These are phyloP conservation scores for Eriocheir sinensis DNA, from an alignment of 1,140 invertebrate genomes.

Conservation along the genomic window DNA sequence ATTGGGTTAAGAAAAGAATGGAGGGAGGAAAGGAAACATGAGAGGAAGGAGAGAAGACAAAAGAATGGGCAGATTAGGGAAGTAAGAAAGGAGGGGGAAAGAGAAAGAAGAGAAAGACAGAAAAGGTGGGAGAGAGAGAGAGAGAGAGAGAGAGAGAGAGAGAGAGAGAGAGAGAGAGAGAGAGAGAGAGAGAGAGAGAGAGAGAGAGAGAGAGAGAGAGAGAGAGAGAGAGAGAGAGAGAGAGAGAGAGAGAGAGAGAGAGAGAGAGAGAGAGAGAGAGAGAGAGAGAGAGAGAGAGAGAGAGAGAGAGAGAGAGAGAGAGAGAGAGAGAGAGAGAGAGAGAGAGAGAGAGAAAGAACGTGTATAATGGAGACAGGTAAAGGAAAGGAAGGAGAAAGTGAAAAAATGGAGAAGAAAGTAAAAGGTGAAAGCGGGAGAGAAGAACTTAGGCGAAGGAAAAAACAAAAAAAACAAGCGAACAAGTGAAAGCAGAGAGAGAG, in stretches of 20 bases:
- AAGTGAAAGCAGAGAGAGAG: neutral
- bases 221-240: conserved; percentile 22
- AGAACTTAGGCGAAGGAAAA: neutral
- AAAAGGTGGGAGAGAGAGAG: conserved; percentile 33
- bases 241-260: conserved; percentile 22
- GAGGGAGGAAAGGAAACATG: neutral
- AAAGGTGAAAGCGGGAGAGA: neutral
- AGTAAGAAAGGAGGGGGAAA: neutral
- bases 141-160: conserved; percentile 46
- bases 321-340: neutral
- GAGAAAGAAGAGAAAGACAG: neutral
- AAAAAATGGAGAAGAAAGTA: neutral
- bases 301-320: neutral
- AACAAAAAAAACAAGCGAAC: neutral
- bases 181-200: conserved; percentile 18
- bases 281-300: conserved; percentile 22
- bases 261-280: conserved; percentile 22
- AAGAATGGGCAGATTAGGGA: neutral
- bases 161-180: neutral
- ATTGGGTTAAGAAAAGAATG: neutral
- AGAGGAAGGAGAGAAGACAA: conserved; percentile 4
- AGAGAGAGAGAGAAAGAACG: neutral
- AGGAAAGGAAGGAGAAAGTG: neutral
- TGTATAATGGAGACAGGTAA: neutral
- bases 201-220: conserved; percentile 22